Conservation (phyloP, 30 jellyfish, hydroid and myxozoan species). For the Sanderia malayensis region DNA sequence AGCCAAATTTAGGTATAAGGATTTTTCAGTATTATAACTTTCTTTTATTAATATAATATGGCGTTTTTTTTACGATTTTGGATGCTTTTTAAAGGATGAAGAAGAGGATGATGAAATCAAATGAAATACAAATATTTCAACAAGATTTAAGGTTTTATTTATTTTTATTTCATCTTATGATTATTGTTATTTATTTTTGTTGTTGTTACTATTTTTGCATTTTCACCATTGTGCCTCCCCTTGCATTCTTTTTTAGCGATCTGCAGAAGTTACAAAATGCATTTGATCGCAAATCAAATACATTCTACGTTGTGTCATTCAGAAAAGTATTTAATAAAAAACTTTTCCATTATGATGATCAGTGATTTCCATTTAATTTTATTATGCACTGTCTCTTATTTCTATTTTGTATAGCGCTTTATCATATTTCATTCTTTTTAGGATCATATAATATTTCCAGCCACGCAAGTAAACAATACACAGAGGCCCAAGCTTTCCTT, state of each 20-base stretch:
- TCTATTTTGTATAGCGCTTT: no score
- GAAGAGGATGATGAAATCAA: not conserved
- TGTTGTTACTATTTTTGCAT: no score
- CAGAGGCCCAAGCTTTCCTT: slow-evolving; percentile 76
- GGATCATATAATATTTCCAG: slow-evolving; percentile 79
- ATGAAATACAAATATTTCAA: slow-evolving; percentile 40
- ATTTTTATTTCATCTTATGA: no score
- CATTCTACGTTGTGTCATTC: slow-evolving; percentile 62
- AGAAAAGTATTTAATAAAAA: slow-evolving; percentile 28
- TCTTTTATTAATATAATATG: no score
- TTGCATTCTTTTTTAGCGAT: slow-evolving; percentile 34
- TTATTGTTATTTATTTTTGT: no score
- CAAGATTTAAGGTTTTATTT: slow-evolving; percentile 40
- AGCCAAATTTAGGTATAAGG: no score
- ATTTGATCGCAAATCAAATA: slow-evolving; percentile 55
- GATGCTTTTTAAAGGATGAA: not conserved
- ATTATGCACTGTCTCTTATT: no score
- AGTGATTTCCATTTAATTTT: no score
- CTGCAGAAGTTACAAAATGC: slow-evolving; percentile 54
- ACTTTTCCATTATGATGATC: not conserved
- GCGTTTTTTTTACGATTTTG: no score
- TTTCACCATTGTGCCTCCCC: no score
- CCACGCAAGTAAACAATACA: slow-evolving; percentile 51
- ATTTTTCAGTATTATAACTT: no score
- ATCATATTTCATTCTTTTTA: no score